Conservation (phyloP, 1,140 invertebrate genomes). For the Ruditapes philippinarum region DNA sequence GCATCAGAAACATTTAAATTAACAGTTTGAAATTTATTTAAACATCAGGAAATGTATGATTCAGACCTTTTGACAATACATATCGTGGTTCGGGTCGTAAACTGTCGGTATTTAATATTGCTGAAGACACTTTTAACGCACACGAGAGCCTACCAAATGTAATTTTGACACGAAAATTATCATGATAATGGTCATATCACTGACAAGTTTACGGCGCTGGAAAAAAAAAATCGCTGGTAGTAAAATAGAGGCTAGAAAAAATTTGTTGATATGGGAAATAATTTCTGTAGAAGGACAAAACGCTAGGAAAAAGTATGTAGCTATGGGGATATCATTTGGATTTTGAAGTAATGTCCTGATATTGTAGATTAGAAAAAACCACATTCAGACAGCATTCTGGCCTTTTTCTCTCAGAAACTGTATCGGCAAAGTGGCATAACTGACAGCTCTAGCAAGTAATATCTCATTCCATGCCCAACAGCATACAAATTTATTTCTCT, state of each 20-base stretch:
- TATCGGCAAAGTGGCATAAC: conserved; percentile 11
- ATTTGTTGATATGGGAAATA: too few relatives aligned
- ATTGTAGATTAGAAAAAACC: too few relatives aligned
- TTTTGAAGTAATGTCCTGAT: too few relatives aligned
- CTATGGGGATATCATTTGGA: too few relatives aligned
- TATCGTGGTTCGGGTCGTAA: neutral
- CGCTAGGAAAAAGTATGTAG: too few relatives aligned
- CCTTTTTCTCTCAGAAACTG: neutral
- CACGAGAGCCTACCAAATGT: neutral
- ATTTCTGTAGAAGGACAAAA: too few relatives aligned
- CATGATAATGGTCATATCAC: neutral
- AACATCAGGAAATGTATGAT: neutral
- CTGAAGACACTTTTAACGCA: neutral
- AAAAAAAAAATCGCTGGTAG: neutral
- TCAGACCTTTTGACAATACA: neutral
- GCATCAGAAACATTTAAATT: neutral
- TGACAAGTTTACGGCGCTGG: conserved; percentile 12
- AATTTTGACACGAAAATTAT: conserved; percentile 34
- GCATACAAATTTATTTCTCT: too few relatives aligned
- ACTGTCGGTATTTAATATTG: conserved; percentile 4
- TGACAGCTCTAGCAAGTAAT: neutral
- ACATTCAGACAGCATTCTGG: too few relatives aligned
- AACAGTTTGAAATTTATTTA: conserved; percentile 35
- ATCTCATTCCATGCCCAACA: neutral
- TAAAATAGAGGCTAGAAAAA: neutral